phyloP scores from a whole-genome alignment of 2,888 invertebrate species.

The Torymus auratus region DNA sequence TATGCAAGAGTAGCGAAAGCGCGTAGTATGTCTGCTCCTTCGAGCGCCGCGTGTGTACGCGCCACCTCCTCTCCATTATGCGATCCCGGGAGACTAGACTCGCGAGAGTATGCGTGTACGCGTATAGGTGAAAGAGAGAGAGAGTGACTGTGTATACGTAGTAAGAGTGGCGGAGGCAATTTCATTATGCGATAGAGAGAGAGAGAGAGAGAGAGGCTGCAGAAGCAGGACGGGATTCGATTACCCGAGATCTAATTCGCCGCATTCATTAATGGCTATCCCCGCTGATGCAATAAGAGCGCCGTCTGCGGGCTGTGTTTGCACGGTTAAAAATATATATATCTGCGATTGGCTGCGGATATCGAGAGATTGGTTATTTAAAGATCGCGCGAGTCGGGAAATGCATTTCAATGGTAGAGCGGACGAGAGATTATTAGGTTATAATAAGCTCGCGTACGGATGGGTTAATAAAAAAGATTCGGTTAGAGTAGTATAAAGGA shows the following conservation, averaged over 20 bases:
- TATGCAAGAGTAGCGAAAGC: neutral
- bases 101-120: neutral
- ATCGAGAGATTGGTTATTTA: too few species aligned
- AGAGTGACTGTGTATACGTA: neutral
- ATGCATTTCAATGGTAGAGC: too few species aligned
- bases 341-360: too few species aligned
- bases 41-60: too few species aligned
- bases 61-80: conserved; percentile 12
- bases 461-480: neutral
- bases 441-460: conserved; percentile 28
- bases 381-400: too few species aligned
- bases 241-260: conserved; percentile 41
- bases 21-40: too few species aligned
- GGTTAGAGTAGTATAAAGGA: too few species aligned
- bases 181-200: conserved; percentile 32
- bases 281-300: neutral
- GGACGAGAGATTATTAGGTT: neutral
- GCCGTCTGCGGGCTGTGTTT: too few species aligned
- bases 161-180: conserved; percentile 11
- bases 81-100: conserved; percentile 6
- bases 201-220: too few species aligned
- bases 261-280: neutral
- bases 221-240: conserved; percentile 9
- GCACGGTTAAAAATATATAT: too few species aligned
- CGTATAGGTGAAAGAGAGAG: neutral